Evolutionary conservation across 2,797 vertebrate species (phyloP).

Genomic region (Phrynocephalus forsythii): DNA sequence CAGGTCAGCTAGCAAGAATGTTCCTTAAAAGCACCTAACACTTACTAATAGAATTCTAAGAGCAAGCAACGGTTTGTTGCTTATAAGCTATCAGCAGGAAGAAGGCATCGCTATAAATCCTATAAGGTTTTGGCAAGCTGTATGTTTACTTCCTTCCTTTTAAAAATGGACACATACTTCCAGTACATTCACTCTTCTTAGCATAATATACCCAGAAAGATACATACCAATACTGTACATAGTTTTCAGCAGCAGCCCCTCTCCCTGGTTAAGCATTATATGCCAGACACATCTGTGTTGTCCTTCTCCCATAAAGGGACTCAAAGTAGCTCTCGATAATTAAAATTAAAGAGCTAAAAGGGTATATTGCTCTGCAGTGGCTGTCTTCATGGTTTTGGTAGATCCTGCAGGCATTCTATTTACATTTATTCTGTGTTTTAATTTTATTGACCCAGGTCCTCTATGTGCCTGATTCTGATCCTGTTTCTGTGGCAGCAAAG

Average conservation of each 20-base stretch:
- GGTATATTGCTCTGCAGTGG: no score
- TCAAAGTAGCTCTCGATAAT: no score
- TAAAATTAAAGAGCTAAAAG: no score
- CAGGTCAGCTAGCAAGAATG: no score
- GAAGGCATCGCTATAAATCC: background rate
- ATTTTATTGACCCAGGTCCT: conserved; percentile 72
- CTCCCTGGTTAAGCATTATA: background rate
- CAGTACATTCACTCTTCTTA: background rate
- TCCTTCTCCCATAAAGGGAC: no score
- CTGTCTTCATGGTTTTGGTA: no score
- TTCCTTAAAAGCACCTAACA: background rate
- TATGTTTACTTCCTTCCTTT: background rate
- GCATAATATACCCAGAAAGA: background rate
- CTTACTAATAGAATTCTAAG: background rate
- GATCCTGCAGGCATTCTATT: accelerated
- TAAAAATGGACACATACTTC: background rate
- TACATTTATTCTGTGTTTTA: conserved; percentile 4
- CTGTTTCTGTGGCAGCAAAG: conserved; percentile 58
- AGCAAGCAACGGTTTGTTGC: background rate
- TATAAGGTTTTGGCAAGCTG: background rate
- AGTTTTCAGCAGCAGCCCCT: background rate
- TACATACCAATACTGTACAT: background rate
- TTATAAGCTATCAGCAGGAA: background rate
- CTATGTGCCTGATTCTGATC: conserved; percentile 79
- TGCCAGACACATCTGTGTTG: background rate